These are phyloP conservation scores for Sinocyclocheilus anshuiensis DNA, from an alignment of 2,113 vertebrate species.

Conservation along the genomic window DNA sequence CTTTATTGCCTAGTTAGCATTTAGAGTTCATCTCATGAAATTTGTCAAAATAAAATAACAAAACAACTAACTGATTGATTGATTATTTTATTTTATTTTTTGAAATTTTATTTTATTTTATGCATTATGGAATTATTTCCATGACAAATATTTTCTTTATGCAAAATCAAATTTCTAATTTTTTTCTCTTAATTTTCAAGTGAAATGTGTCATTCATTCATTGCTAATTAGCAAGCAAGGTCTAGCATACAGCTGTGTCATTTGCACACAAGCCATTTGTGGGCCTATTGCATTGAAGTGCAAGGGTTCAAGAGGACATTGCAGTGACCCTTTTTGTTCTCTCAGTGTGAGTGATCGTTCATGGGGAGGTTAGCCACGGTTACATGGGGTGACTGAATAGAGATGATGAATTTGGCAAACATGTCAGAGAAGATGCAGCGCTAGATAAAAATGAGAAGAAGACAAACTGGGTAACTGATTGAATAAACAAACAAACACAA, in stretches of 20 bases:
- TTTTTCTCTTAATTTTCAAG: background rate
- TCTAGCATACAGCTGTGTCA: background rate
- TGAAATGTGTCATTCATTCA: background rate
- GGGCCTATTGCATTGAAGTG: background rate
- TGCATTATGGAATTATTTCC: background rate
- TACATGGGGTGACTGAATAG: constrained; percentile 66
- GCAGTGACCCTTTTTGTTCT: background rate
- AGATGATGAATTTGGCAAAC: constrained; percentile 62
- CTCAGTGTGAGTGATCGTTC: constrained; percentile 44
- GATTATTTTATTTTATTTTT: too few relatives aligned
- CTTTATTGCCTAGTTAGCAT: background rate
- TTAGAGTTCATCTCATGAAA: background rate
- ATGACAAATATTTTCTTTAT: background rate
- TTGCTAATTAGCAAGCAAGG: background rate
- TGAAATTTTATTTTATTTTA: background rate
- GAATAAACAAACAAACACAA: constrained; percentile 70
- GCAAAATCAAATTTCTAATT: background rate
- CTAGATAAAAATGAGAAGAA: constrained; percentile 58
- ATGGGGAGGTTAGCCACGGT: constrained; percentile 48
- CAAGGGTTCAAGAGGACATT: constrained; percentile 22
- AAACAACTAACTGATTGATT: too few relatives aligned
- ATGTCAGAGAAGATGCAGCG: constrained; percentile 57
- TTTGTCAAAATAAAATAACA: background rate
- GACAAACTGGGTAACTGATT: constrained; percentile 56
- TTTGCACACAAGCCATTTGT: background rate